Conservation (phyloP, 2,888 invertebrate genomes). For the Electrophaes corylata region DNA sequence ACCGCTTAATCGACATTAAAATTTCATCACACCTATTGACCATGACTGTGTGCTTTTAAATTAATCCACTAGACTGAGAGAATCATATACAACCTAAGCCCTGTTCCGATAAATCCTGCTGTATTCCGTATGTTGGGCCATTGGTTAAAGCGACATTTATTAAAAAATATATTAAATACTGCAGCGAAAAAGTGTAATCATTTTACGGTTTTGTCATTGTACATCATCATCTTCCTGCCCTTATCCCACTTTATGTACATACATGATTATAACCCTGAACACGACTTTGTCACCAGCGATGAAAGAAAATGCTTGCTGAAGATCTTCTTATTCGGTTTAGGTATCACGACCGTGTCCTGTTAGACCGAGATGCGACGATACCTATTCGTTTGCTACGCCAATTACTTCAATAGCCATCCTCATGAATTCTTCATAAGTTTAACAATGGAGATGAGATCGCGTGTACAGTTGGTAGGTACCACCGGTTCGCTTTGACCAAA, state of each 20-base stretch:
- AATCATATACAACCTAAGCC: too few species aligned
- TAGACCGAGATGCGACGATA: background rate
- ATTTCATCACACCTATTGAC: too few species aligned
- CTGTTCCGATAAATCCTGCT: too few species aligned
- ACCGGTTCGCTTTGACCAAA: conserved; percentile 13
- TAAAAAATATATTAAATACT: background rate
- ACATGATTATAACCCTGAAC: background rate
- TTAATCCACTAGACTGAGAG: too few species aligned
- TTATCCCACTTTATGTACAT: background rate
- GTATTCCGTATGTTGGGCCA: background rate
- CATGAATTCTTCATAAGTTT: conserved; percentile 16
- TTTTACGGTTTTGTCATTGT: background rate
- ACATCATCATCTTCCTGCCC: too few species aligned
- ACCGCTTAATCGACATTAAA: too few species aligned
- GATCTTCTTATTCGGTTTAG: background rate
- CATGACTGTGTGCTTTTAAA: too few species aligned
- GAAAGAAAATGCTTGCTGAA: background rate
- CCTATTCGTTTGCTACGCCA: conserved; percentile 21
- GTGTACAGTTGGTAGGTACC: conserved; percentile 27
- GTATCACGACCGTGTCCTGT: background rate
- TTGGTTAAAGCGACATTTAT: background rate
- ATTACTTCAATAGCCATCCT: conserved; percentile 19
- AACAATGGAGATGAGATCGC: conserved; percentile 31
- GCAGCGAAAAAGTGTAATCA: too few species aligned
- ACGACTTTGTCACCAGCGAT: background rate